Base-by-base conservation (phyloP, 2,797 vertebrate genomes). In the Argyrosomus regius region DNA sequence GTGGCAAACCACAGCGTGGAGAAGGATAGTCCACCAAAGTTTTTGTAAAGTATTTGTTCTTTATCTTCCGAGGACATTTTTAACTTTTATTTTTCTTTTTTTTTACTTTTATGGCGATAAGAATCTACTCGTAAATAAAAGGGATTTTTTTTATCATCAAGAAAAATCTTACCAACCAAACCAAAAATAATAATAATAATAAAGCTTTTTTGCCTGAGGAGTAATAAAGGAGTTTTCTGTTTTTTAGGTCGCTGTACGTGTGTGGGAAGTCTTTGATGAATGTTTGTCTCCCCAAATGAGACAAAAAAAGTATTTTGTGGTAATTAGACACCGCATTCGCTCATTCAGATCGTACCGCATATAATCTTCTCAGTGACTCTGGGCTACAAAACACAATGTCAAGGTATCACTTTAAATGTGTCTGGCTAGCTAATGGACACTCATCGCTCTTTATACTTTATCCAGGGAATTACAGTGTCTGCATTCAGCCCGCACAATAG, bases 371-470 rank as follows among this genome's bases (percentile, higher is more conserved):
- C 89, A 87, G 65, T 91, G 79, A 86, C 88, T 85, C 83, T 18
- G 65, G 58, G 76, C 77, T 81, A 57, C 85, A 87, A 86, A 72
- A 75, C 87, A 91, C 87, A 88, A 89, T 89, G 89, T 90, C 83
- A 79, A 87, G 82, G 90, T 89, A 86, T 93, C 87, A 79, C 84
- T 92, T 90, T 90, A 91, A 89, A 92, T 83, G 86, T 80, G 78
- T 86, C 90, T 89, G 81, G 83, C 87, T 71, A 24, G 89, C 93
- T 94, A 94, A 94, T 93, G 93, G 93, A 93, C 90, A 86, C 91
- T 92, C 92, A 91, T 91, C 85, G 13, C 81, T 92, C 89, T 91
- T 93, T 88, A 90, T 89, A 82, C 87, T 91, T 90, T 77, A 90
- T 87, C 82, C 86, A 82, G 87, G 80, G 92, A 94, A 94, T 94